Conservation (phyloP, 2,797 vertebrate species). For the Syngnathus acus region DNA sequence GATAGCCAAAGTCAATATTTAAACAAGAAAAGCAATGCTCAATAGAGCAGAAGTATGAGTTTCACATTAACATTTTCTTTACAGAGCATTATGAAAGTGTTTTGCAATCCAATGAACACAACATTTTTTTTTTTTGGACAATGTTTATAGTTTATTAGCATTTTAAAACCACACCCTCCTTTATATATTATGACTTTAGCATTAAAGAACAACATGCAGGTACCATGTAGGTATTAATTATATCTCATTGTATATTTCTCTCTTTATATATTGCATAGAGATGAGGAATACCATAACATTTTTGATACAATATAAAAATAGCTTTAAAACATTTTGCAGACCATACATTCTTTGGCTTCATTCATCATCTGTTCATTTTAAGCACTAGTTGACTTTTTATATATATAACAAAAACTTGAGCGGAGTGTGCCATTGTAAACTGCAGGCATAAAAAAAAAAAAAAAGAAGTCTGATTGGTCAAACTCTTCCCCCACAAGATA, state of each 20-base stretch:
- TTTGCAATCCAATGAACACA: neutral
- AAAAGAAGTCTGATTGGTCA: neutral
- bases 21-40: neutral
- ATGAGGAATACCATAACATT: slow-evolving; percentile 25
- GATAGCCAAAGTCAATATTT: neutral
- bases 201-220: slow-evolving; percentile 43
- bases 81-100: neutral
- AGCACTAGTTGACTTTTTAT: neutral
- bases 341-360: slow-evolving; percentile 30
- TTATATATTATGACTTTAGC: slow-evolving; percentile 24
- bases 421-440: neutral
- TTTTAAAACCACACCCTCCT: slow-evolving; percentile 56
- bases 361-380: slow-evolving; percentile 1
- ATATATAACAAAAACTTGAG: neutral
- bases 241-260: neutral
- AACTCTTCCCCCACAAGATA: neutral
- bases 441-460: neutral
- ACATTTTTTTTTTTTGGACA: slow-evolving; percentile 1
- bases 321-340: slow-evolving; percentile 4
- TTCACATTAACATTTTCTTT: neutral
- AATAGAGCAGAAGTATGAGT: neutral
- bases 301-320: slow-evolving; percentile 15
- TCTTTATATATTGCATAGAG: neutral
- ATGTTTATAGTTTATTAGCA: slow-evolving; percentile 37
- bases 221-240: neutral